Percentiles rank a stretch among this genome's conserved stretches.
Conservation (phyloP, 2,113 vertebrate species). For the Pollachius pollachius region DNA sequence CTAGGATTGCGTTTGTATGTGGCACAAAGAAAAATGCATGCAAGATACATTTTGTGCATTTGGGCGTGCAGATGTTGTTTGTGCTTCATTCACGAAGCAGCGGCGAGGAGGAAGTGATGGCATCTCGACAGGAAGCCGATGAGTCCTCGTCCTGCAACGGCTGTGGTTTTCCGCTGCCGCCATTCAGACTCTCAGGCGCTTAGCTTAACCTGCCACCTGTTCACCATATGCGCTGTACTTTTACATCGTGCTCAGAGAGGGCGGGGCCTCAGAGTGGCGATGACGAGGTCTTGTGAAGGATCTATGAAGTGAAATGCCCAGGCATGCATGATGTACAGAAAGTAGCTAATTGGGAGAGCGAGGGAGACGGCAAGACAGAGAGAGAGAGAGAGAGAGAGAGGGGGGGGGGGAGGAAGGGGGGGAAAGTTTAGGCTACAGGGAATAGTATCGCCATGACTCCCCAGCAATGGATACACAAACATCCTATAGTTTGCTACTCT, state of each 20-base stretch:
- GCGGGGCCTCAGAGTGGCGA: background rate
- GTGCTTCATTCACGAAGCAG: constrained; percentile 60
- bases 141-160: constrained; percentile 50
- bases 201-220: constrained; percentile 37
- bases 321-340: background rate
- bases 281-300: background rate
- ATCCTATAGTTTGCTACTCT: constrained; percentile 47
- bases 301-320: background rate
- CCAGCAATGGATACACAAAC: constrained; percentile 51
- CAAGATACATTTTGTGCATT: too few relatives aligned
- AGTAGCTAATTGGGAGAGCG: constrained; percentile 17
- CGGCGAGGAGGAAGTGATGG: constrained; percentile 75
- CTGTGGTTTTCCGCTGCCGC: constrained; percentile 66
- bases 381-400: background rate
- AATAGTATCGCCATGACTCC: constrained; percentile 49
- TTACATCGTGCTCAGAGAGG: background rate
- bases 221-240: background rate
- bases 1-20: too few relatives aligned
- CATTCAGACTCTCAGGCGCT: constrained; percentile 46
- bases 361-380: constrained; percentile 2
- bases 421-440: constrained; percentile 27
- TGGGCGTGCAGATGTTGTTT: constrained; percentile 14
- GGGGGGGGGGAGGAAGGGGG: background rate
- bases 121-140: constrained; percentile 69
- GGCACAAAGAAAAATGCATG: too few relatives aligned